A percentile compares a stretch with the other conserved stretches of the same genome.
These are phyloP conservation scores for Sciurus carolinensis DNA, from an alignment of 2,797 vertebrate species.

Conservation along the genomic window DNA sequence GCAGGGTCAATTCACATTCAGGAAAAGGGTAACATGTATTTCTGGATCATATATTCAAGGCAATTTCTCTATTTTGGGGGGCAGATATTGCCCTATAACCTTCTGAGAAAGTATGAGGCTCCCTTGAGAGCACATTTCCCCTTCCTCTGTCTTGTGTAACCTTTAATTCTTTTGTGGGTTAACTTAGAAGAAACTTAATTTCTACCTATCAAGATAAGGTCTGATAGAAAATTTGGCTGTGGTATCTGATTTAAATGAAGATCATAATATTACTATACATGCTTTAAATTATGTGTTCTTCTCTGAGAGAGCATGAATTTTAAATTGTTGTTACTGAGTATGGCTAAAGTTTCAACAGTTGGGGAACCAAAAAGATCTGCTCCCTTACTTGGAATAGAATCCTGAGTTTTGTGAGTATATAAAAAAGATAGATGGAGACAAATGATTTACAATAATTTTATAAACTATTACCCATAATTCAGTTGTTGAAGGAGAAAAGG, in stretches of 20 bases:
- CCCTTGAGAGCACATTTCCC: neutral
- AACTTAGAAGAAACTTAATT: slow-evolving; percentile 45
- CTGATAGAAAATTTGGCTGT: slow-evolving; percentile 45
- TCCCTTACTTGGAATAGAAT: neutral
- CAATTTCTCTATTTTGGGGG: neutral
- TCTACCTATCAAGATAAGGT: neutral
- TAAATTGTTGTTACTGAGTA: neutral
- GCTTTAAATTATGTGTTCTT: neutral
- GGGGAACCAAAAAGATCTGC: neutral
- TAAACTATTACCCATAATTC: neutral
- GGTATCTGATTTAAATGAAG: neutral
- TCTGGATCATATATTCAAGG: too few species aligned
- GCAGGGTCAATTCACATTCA: neutral
- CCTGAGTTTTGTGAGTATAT: neutral
- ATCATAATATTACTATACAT: neutral
- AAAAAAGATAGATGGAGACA: neutral
- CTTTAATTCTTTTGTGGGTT: slow-evolving; percentile 1
- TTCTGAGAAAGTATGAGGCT: neutral
- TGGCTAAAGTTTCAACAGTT: neutral
- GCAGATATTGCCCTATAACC: neutral
- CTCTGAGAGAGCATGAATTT: neutral
- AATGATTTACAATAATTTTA: slow-evolving; percentile 1
- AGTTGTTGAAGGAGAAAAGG: neutral
- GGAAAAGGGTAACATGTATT: neutral
- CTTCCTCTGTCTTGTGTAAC: neutral